A percentile compares a stretch with the other conserved stretches of the same genome.
phyloP scores from a whole-genome alignment of 2,113 vertebrate genomes.

The Hyperoodon ampullatus region DNA sequence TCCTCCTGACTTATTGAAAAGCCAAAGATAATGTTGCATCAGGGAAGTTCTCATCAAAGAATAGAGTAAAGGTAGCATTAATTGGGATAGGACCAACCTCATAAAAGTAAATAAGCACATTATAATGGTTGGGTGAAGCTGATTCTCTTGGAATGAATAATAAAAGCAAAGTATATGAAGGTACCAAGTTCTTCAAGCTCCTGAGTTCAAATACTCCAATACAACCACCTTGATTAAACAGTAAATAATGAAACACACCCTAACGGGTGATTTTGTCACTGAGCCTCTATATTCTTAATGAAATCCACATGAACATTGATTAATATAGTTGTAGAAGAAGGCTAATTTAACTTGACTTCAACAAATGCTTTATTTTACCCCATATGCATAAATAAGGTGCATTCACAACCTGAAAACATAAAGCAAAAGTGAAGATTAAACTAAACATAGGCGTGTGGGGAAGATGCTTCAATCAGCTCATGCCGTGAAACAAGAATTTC shows the following conservation, averaged over 20 bases:
- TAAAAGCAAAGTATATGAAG: constrained; percentile 70
- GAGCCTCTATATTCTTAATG: constrained; percentile 59
- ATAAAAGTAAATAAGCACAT: constrained; percentile 71
- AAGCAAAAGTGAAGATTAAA: constrained; percentile 65
- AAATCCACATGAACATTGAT: constrained; percentile 47
- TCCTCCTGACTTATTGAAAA: constrained; percentile 57
- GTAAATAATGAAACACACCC: constrained; percentile 71
- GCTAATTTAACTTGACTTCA: constrained; percentile 59
- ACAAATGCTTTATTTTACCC: constrained; percentile 70
- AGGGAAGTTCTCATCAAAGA: constrained; percentile 49
- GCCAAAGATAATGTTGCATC: constrained; percentile 23
- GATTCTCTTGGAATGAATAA: constrained; percentile 63
- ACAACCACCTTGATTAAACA: constrained; percentile 70
- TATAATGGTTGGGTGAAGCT: constrained; percentile 34
- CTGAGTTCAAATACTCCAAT: constrained; percentile 59
- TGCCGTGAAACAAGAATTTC: neutral
- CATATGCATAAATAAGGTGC: constrained; percentile 70
- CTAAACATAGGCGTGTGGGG: constrained; percentile 59
- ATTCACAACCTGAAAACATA: constrained; percentile 66
- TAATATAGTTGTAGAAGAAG: constrained; percentile 18
- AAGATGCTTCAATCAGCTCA: constrained; percentile 55
- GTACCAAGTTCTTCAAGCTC: constrained; percentile 24
- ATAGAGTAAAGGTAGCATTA: neutral
- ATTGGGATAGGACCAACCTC: constrained; percentile 51
- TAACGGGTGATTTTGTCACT: constrained; percentile 66